These are phyloP conservation scores for Galagoides demidoff DNA, from an alignment of 2,797 vertebrate genomes.

Conservation along the genomic window DNA sequence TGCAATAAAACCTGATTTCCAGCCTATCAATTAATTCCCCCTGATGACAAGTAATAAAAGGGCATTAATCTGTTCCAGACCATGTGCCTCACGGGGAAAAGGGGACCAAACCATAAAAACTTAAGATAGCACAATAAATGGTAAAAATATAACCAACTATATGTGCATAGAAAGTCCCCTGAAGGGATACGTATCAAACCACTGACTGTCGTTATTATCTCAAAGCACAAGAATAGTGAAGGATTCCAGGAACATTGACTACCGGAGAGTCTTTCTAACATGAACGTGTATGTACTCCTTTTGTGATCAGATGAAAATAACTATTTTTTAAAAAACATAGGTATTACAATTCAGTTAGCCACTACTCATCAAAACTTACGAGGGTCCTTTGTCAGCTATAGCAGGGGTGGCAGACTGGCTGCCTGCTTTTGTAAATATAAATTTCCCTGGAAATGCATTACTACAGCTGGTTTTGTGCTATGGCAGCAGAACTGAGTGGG, in stretches of 20 bases:
- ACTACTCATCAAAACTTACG: not conserved
- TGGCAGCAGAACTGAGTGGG: not conserved
- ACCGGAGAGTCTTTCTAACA: not conserved
- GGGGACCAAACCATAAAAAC: not conserved
- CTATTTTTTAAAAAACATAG: not conserved
- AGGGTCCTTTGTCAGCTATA: not conserved
- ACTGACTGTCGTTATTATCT: not conserved
- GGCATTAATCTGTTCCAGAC: not conserved
- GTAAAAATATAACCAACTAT: not conserved
- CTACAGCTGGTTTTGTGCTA: not conserved
- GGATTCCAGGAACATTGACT: not conserved
- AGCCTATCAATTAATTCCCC: not conserved
- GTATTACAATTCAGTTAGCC: not conserved
- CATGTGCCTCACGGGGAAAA: not conserved
- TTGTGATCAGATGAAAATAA: conserved; percentile 4
- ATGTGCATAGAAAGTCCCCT: not conserved
- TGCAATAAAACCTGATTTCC: not conserved
- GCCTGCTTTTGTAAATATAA: not conserved
- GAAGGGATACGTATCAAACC: not conserved
- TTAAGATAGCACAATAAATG: not conserved
- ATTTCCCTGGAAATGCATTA: not conserved
- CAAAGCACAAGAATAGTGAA: not conserved
- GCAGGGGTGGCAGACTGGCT: not conserved
- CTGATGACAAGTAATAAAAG: not conserved
- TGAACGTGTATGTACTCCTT: not conserved